Evolutionary conservation across 1,140 invertebrate species (phyloP).

Genomic region (Drosophila seguyi): DNA sequence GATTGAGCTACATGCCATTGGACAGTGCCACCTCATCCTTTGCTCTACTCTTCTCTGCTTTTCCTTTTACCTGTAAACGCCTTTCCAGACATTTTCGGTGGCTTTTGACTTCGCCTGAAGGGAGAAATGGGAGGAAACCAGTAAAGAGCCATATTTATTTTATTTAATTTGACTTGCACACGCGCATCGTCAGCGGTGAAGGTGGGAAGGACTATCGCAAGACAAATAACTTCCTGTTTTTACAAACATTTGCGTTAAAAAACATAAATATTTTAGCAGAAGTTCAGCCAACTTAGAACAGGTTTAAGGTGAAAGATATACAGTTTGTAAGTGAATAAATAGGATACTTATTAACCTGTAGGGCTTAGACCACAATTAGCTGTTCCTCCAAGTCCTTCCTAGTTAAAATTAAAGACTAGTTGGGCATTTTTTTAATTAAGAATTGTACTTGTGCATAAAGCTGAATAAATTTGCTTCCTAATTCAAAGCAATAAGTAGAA

Average conservation of each 20-base stretch:
- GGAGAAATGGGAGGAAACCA: background rate
- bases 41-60: conserved; percentile 21
- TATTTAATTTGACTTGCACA: conserved; percentile 77
- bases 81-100: conserved; percentile 44
- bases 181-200: conserved; percentile 36
- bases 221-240: too few relatives aligned
- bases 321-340: background rate
- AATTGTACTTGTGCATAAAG: too few relatives aligned
- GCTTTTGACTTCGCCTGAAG: conserved; percentile 6
- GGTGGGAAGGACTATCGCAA: too few relatives aligned
- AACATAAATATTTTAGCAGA: too few relatives aligned
- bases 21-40: too few relatives aligned
- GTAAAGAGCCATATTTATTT: conserved; percentile 60
- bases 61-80: conserved; percentile 25
- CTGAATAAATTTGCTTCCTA: too few relatives aligned
- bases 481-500: too few relatives aligned
- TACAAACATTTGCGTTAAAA: too few relatives aligned
- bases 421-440: too few relatives aligned
- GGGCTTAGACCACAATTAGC: background rate
- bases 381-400: too few relatives aligned
- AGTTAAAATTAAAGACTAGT: too few relatives aligned
- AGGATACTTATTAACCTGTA: background rate
- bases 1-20: too few relatives aligned
- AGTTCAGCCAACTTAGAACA: background rate
- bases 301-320: background rate